A percentile compares a stretch with the other conserved stretches of the same genome.
Evolutionary conservation across 2,888 invertebrate genomes (phyloP).

Genomic region (Apodemia zela): DNA sequence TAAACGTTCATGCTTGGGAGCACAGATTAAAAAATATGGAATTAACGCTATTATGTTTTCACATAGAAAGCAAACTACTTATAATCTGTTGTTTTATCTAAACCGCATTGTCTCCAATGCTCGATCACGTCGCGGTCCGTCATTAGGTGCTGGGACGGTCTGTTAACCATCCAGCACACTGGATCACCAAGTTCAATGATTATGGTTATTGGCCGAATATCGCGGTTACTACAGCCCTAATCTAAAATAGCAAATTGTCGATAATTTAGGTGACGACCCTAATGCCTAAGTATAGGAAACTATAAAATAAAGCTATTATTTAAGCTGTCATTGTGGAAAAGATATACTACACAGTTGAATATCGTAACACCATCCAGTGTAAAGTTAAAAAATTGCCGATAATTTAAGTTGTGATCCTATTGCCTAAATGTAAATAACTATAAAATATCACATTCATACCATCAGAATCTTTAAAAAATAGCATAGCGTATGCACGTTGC

Average conservation of each 20-base stretch:
- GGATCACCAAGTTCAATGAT: slow-evolving; percentile 31
- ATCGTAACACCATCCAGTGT: too few relatives aligned
- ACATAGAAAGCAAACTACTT: slow-evolving; percentile 4
- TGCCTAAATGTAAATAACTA: slow-evolving; percentile 2
- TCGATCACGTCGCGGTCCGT: slow-evolving; percentile 9
- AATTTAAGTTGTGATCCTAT: slow-evolving; percentile 13
- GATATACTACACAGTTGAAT: too few relatives aligned
- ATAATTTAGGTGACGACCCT: slow-evolving; percentile 6
- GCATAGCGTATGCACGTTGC: too few relatives aligned
- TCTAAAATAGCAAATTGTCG: slow-evolving; percentile 20
- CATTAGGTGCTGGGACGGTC: slow-evolving; percentile 33
- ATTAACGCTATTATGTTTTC: not conserved
- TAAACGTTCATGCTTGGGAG: not conserved
- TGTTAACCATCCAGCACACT: slow-evolving; percentile 40
- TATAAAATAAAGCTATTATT: too few relatives aligned
- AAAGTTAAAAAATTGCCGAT: too few relatives aligned
- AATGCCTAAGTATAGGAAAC: slow-evolving; percentile 6
- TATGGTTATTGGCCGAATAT: slow-evolving; percentile 32
- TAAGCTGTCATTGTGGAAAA: too few relatives aligned
- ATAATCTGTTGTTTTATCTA: slow-evolving; percentile 26
- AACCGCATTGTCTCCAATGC: slow-evolving; percentile 26
- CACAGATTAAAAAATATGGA: not conserved
- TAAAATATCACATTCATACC: too few relatives aligned
- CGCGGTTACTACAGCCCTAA: slow-evolving; percentile 26
- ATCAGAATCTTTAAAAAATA: too few relatives aligned